Conservation (phyloP, 2,797 vertebrate species). For the Graptemys geographica region DNA sequence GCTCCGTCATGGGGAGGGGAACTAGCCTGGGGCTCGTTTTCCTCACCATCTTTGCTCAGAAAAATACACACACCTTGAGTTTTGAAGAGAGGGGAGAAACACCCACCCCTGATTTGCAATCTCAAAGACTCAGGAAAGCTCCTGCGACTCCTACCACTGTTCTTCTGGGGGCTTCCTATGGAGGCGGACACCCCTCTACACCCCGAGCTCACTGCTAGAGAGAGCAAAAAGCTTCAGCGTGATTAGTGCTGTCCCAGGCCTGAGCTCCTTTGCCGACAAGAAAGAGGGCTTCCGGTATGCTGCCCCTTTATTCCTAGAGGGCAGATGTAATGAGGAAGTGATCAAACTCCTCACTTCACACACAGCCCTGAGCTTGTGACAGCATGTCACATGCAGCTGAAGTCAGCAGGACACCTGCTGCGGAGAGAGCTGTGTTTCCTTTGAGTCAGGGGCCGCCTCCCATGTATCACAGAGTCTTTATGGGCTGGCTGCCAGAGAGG, state of each 20-base stretch:
- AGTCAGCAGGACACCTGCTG: neutral
- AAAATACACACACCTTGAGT: neutral
- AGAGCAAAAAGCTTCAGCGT: neutral
- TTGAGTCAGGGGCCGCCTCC: constrained; percentile 29
- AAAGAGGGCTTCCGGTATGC: neutral
- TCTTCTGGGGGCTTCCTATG: neutral
- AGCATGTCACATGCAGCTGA: neutral
- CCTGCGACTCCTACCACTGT: neutral
- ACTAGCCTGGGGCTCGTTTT: neutral
- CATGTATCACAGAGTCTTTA: neutral
- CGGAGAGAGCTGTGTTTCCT: neutral
- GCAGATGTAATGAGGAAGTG: neutral
- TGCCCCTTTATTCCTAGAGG: neutral
- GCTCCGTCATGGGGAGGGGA: neutral
- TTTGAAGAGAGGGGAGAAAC: neutral
- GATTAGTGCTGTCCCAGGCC: neutral
- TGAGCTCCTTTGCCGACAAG: neutral
- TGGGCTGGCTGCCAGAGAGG: neutral
- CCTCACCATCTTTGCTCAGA: neutral
- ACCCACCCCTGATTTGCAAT: neutral
- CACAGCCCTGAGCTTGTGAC: neutral
- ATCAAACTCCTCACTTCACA: neutral
- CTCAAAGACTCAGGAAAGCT: neutral
- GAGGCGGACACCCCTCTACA: neutral
- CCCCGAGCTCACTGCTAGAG: neutral